Conservation (phyloP, 2,113 vertebrate species). For the Eonycteris spelaea region DNA sequence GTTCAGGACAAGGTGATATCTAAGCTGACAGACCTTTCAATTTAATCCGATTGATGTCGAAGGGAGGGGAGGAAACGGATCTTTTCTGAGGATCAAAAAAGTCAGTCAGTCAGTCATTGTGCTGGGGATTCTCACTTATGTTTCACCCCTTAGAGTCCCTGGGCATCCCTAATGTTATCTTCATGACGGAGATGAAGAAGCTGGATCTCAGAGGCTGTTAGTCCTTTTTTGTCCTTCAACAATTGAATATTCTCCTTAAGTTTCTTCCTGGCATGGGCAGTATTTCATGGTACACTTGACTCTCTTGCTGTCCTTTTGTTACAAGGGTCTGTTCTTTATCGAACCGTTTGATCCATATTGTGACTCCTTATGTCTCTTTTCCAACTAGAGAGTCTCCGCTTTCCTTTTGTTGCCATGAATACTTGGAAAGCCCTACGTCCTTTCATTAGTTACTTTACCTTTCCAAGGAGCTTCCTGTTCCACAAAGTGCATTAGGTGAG, state of each 20-base stretch:
- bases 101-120: not conserved
- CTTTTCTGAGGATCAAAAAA: not conserved
- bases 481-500: not conserved
- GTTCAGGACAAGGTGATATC: not conserved
- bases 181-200: not conserved
- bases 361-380: not conserved
- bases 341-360: not conserved
- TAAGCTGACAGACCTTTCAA: not conserved
- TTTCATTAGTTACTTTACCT: constrained; percentile 17
- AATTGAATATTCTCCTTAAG: not conserved
- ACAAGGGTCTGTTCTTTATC: not conserved
- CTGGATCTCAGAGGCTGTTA: not conserved
- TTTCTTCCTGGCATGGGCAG: not conserved
- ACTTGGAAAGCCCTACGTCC: constrained; percentile 7
- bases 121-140: not conserved
- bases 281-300: not conserved
- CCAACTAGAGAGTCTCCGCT: not conserved
- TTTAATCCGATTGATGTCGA: not conserved
- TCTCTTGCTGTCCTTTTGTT: not conserved
- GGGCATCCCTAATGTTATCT: not conserved
- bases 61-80: not conserved
- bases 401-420: constrained; percentile 12
- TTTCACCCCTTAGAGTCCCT: not conserved
- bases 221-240: not conserved
- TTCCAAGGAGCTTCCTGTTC: constrained; percentile 34